Base-by-base conservation (phyloP, 2,113 vertebrate genomes). In the Cariama cristata region DNA sequence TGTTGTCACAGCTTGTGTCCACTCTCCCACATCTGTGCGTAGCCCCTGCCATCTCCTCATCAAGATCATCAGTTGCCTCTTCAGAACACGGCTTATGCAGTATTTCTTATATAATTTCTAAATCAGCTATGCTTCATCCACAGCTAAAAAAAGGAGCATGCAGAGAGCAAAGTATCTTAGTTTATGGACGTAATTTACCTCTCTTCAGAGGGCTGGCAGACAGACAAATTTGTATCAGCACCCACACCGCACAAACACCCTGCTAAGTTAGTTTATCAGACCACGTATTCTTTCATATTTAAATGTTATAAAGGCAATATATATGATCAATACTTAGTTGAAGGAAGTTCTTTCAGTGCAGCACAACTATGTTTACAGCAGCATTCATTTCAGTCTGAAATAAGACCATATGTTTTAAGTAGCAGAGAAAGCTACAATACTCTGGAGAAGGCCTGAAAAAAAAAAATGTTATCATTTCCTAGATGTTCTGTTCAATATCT, bases 161-260 rank as follows among this genome's bases (percentile, higher is more conserved):
- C 55, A 84, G 45, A 84, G 8, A 53, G 12, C 21, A 44, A 75
- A 30, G 12, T 27, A 50, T 45, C 33, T 75, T 75, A 44, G 23
- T 69, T 75, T 52, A 30, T 27, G 28, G 20, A 45, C 32, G 68
- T 66, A 47, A 47, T 66, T 77, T 67, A 50, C n/a, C 6, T 47
- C 14, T 80, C 32, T 67, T 19, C 49, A 63, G 22, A 74, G 23
- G 9, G 8, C 2, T 87, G 27, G 17, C 20, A 80, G 12, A 33
- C 27, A 49, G 19, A 55, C 9, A 55, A 24, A 49, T 44, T 49
- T 26, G 7, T 28, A 49, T 44, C 13, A 33, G 4, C 42, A 19
- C 18, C 5, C 18, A 12, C 38, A 26, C 14, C 40, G 3, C 9
- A 1, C 12, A 8, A 11, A 7, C 7, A 1, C 38, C 4, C 19